Conservation (phyloP, 2,888 invertebrate genomes). For the Tricholauxania praeusta region DNA sequence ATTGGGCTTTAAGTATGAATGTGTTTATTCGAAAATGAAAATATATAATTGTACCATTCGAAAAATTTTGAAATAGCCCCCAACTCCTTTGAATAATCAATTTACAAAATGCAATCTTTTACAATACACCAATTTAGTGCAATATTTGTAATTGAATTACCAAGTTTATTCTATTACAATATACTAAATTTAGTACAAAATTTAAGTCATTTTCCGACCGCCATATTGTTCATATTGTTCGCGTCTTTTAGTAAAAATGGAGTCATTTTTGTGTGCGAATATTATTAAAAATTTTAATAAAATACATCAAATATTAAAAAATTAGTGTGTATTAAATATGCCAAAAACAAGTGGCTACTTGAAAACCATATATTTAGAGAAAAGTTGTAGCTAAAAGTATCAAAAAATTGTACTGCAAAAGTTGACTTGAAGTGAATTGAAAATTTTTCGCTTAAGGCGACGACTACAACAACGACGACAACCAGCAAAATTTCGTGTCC, state of each 20-base stretch:
- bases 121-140: no score
- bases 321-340: slow-evolving; percentile 55
- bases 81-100: no score
- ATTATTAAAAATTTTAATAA: slow-evolving; percentile 58
- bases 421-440: slow-evolving; percentile 45
- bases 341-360: slow-evolving; percentile 47
- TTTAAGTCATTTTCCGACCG: slow-evolving; percentile 45
- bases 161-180: slow-evolving; percentile 18
- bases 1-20: no score
- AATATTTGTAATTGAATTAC: no score
- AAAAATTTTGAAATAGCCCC: no score
- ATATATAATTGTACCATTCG: no score
- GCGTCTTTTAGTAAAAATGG: slow-evolving; percentile 54
- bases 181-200: slow-evolving; percentile 30
- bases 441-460: slow-evolving; percentile 56
- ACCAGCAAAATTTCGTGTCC: slow-evolving; percentile 50
- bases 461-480: slow-evolving; percentile 58
- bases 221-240: slow-evolving; percentile 54
- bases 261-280: slow-evolving; percentile 53
- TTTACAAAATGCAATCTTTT: no score
- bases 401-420: slow-evolving; percentile 32
- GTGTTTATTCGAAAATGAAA: no score
- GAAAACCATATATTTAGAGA: slow-evolving; percentile 45
- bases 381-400: neutral
- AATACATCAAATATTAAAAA: slow-evolving; percentile 54